Evolutionary conservation across 2,888 invertebrate species (phyloP), one percentile per base, ranked within the genome.

Genomic region (Tubulanus polymorphus): DNA sequence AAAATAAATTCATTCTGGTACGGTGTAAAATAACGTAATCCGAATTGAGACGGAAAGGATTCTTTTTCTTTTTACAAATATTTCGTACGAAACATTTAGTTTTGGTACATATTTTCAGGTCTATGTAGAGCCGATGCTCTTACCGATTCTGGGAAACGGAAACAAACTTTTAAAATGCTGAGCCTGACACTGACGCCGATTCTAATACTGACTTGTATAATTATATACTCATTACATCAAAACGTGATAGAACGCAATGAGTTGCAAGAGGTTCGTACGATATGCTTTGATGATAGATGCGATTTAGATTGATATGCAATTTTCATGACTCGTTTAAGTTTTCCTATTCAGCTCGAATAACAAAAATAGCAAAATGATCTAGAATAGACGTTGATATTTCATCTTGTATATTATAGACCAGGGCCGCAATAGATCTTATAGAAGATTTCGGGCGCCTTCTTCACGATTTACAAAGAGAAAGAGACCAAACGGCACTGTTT

Each of bases 371-470:
- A n/a, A n/a, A n/a, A n/a, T n/a, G n/a, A n/a, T n/a, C 35, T 32
- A n/a, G 10, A 32, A n/a, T 12, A n/a, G n/a, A 32, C n/a, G 35
- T 10, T 32, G 10, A 32, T n/a, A 32, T 10, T 32, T 32, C 10
- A 32, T n/a, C 41, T 15, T 26, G 1, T 28, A 48, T 29, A n/a
- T 12, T 62, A 18, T 60, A 70, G 70, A 67, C 67, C 1, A 59
- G 66, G 49, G 64, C 62, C 27, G 65, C 68, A 1, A 63, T 69
- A 41, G 61, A 67, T 35, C 66, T 71, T 51, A 69, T 68, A 47
- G 68, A 67, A 45, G 69, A 68, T 48, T 61, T 70, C 10, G 71
- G 71, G 2, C 63, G 65, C 55, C 53, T 69, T 23, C 63, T 71
- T 49, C 68, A 71, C 51, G 57, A 64, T 27, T 61, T 70, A 2